These are phyloP conservation scores for Lysiphlebus fabarum DNA, from an alignment of 1,140 invertebrate species.

Conservation along the genomic window DNA sequence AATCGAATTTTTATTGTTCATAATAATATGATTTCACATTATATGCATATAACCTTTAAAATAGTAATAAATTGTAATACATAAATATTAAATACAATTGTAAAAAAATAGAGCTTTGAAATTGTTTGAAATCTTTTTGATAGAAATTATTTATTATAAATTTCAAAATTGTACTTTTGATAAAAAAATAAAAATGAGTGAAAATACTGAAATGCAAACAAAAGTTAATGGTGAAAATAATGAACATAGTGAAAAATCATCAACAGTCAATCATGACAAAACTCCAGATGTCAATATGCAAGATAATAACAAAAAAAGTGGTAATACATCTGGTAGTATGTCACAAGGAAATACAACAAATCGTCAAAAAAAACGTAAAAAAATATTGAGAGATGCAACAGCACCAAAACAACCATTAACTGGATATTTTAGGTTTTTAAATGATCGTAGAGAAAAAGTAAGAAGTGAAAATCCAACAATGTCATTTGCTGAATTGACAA, in stretches of 20 bases:
- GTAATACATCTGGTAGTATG: background rate
- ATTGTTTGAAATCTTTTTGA: too few species aligned
- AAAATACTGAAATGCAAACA: slow-evolving; percentile 3
- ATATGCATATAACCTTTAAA: too few species aligned
- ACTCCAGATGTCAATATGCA: background rate
- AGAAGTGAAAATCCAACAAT: slow-evolving; percentile 76
- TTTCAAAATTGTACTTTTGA: too few species aligned
- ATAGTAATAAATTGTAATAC: too few species aligned
- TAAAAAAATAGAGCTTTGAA: too few species aligned
- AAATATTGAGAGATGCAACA: slow-evolving; percentile 64
- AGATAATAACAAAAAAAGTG: background rate
- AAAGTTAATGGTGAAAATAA: slow-evolving; percentile 37
- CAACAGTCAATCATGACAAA: slow-evolving; percentile 40
- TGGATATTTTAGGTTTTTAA: slow-evolving; percentile 73
- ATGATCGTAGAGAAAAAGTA: slow-evolving; percentile 80
- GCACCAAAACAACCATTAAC: slow-evolving; percentile 71
- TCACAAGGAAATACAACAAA: slow-evolving; percentile 16
- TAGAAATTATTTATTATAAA: too few species aligned
- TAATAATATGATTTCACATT: too few species aligned
- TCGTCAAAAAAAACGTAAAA: slow-evolving; percentile 65
- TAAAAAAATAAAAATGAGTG: slow-evolving; percentile 17
- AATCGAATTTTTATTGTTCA: too few species aligned
- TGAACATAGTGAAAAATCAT: slow-evolving; percentile 36
- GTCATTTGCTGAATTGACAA: slow-evolving; percentile 86
- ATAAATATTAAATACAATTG: too few species aligned